phyloP scores from a whole-genome alignment of 2,888 invertebrate genomes.

The Coenonympha glycerion region DNA sequence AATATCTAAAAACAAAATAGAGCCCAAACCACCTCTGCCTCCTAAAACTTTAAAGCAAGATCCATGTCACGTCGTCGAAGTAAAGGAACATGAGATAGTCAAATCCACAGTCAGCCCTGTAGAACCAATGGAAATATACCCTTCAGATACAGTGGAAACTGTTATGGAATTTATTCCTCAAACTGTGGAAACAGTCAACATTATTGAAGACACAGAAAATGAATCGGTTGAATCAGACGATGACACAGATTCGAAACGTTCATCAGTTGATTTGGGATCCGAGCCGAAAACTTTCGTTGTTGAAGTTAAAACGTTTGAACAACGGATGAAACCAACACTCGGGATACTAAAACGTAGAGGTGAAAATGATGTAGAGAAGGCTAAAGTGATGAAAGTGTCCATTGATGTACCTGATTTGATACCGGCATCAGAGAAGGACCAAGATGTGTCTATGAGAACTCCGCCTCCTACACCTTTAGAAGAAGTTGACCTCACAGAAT shows the following conservation, averaged over 20 bases:
- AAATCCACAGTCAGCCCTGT: constrained; percentile 75
- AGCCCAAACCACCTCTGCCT: constrained; percentile 27
- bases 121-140: constrained; percentile 61
- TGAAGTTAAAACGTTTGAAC: constrained; percentile 55
- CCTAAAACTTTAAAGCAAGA: constrained; percentile 33
- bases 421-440: constrained; percentile 33
- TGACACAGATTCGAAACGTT: constrained; percentile 21
- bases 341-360: constrained; percentile 51
- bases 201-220: constrained; percentile 72
- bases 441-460: constrained; percentile 31
- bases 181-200: constrained; percentile 72
- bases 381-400: constrained; percentile 36
- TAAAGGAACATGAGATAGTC: constrained; percentile 81
- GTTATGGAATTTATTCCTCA: constrained; percentile 73
- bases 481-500: constrained; percentile 32
- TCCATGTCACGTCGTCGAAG: constrained; percentile 79
- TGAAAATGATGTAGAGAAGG: constrained; percentile 35
- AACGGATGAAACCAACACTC: constrained; percentile 56
- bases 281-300: constrained; percentile 62
- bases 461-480: constrained; percentile 38
- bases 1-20: constrained; percentile 74
- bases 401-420: constrained; percentile 46
- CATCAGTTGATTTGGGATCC: constrained; percentile 43
- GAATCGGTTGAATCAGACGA: constrained; percentile 48
- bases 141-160: constrained; percentile 68